Evolutionary conservation across 2,888 invertebrate species (phyloP), one percentile per base, ranked within the genome.

Genomic region (Cheilosia grossa): DNA sequence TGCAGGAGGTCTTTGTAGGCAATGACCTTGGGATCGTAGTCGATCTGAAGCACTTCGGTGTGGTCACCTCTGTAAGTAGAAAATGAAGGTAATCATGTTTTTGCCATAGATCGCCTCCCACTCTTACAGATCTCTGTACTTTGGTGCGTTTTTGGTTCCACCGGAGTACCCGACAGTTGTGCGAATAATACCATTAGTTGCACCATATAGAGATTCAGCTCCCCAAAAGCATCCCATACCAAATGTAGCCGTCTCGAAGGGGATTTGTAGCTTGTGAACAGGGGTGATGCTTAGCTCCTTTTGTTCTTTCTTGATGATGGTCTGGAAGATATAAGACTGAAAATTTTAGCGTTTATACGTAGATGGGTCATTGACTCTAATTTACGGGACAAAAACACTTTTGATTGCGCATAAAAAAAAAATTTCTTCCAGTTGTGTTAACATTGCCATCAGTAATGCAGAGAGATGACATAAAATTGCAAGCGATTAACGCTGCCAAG

Each of bases 201-300:
- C 92, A 2, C 98, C 97, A 91, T 96, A 98, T 70, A 97, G 92
- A 1, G 96, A 95, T 91, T 98, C 98, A 70, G 96, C 96, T 37
- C 96, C 96, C 98, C 98, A 98, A 92, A 98, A 98, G 91, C 98
- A 98, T 15, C 97, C 97, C 97, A 98, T 97, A 13, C 97, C 97
- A 91, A 98, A 97, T 0, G 97, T 97, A 5, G 97, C 98, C 6
- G 90, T 91, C 40, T 91, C 90, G 63, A 89, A 88, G 13, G 89
- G 88, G 3, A 88, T 88, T 59, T 91, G 88, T 59, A 91, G 44
- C 47, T 89, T 87, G 79, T 92, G 92, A 1, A 89, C 89, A 2
- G 91, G 91, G 2, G 67, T 74, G 5, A 91, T 88, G 40, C 87
- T 90, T 24, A 91, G 83, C 56, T 91, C 91, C 75, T 91, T 90